phyloP scores from a whole-genome alignment of 1,140 invertebrate genomes.

The Limonius californicus region DNA sequence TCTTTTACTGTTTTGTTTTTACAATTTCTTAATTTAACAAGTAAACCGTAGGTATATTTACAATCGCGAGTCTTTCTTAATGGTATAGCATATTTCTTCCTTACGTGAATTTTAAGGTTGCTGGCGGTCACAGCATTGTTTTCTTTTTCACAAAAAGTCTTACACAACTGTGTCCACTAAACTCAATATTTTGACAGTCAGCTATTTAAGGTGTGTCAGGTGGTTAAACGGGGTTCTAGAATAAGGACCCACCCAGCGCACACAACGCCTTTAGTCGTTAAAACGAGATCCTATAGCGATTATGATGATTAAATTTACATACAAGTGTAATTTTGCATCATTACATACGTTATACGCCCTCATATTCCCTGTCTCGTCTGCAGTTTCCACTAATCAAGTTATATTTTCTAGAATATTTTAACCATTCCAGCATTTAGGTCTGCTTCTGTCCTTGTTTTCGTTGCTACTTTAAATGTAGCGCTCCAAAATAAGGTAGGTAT shows the following conservation, averaged over 20 bases:
- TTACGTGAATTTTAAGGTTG: too few relatives aligned
- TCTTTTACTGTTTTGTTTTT: too few relatives aligned
- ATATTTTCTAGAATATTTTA: not conserved
- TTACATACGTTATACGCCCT: slow-evolving; percentile 9
- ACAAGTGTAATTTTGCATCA: slow-evolving; percentile 15
- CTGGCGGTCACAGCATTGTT: too few relatives aligned
- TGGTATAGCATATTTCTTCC: too few relatives aligned
- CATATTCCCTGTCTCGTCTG: not conserved
- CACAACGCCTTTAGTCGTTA: slow-evolving; percentile 7
- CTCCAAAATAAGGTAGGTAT: not conserved
- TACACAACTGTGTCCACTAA: not conserved
- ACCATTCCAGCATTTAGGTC: too few relatives aligned
- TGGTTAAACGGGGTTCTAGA: not conserved
- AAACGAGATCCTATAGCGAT: slow-evolving; percentile 9
- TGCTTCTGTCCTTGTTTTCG: not conserved
- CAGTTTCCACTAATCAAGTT: not conserved
- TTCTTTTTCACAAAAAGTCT: not conserved
- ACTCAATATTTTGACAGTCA: slow-evolving; percentile 11
- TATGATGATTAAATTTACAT: slow-evolving; percentile 15
- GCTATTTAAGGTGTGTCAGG: slow-evolving; percentile 12
- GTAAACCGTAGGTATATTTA: too few relatives aligned
- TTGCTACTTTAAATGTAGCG: not conserved
- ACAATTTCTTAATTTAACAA: too few relatives aligned
- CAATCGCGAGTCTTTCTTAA: too few relatives aligned
- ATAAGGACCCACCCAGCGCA: slow-evolving; percentile 10